Conservation (phyloP, 1,140 invertebrate species). For the Lysiphlebus fabarum region DNA sequence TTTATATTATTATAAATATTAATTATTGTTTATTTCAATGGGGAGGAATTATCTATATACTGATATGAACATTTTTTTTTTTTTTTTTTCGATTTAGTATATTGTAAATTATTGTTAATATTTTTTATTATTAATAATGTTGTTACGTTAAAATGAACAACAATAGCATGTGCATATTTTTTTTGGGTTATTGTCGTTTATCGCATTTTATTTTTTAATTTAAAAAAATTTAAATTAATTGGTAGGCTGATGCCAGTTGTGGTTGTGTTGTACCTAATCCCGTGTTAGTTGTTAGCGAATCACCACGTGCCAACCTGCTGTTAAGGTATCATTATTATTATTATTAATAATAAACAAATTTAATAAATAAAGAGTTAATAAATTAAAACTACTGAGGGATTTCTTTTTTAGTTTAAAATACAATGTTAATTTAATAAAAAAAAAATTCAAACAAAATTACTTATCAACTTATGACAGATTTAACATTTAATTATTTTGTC, state of each 20-base stretch:
- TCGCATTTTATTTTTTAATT: slow-evolving; percentile 16
- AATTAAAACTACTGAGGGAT: neutral
- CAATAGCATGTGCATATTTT: slow-evolving; percentile 10
- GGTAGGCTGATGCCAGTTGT: slow-evolving; percentile 15
- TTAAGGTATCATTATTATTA: slow-evolving; percentile 40
- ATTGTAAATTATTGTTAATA: neutral
- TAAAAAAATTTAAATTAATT: neutral
- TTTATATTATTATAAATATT: neutral
- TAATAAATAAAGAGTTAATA: slow-evolving; percentile 9
- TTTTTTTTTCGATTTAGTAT: neutral
- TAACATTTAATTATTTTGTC: no score
- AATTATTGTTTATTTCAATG: neutral
- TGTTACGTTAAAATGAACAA: neutral
- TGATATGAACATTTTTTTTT: neutral
- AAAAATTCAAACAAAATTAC: no score
- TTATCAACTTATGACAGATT: no score
- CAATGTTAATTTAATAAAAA: no score
- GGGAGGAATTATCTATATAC: neutral
- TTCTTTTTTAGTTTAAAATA: no score
- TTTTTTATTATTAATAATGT: slow-evolving; percentile 5
- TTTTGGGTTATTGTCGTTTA: slow-evolving; percentile 32
- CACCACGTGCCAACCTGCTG: slow-evolving; percentile 50
- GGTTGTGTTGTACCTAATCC: slow-evolving; percentile 42
- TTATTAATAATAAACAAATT: slow-evolving; percentile 8
- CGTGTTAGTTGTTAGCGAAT: slow-evolving; percentile 51